Evolutionary conservation across 2,888 invertebrate genomes (phyloP).

Genomic region (Melanostoma scalare): DNA sequence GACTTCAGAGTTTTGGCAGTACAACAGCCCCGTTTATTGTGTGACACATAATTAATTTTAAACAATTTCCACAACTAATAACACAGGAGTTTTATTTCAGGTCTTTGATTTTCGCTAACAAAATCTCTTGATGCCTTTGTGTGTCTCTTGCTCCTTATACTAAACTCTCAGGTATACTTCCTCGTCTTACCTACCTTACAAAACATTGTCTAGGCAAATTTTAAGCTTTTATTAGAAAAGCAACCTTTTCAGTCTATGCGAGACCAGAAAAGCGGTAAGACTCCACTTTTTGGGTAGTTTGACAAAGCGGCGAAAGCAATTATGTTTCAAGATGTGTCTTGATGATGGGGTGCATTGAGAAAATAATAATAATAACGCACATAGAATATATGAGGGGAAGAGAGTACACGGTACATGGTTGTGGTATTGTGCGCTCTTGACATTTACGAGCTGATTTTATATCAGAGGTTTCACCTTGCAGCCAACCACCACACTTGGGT

Average conservation of each 20-base stretch:
- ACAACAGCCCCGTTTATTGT: slow-evolving; percentile 39
- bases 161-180: background rate
- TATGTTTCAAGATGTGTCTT: slow-evolving; percentile 56
- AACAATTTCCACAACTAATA: slow-evolving; percentile 69
- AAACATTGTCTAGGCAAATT: slow-evolving; percentile 20
- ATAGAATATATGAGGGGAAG: background rate
- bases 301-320: slow-evolving; percentile 71
- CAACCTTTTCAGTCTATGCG: background rate
- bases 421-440: slow-evolving; percentile 30
- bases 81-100: slow-evolving; percentile 46
- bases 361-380: slow-evolving; percentile 21
- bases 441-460: slow-evolving; percentile 42
- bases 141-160: slow-evolving; percentile 4
- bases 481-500: background rate
- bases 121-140: slow-evolving; percentile 45
- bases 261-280: slow-evolving; percentile 36
- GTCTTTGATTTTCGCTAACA: slow-evolving; percentile 58
- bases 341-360: slow-evolving; percentile 6
- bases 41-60: slow-evolving; percentile 71
- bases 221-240: slow-evolving; percentile 27
- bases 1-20: background rate
- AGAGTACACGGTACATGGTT: background rate
- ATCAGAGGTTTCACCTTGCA: slow-evolving; percentile 45
- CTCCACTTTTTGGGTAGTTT: slow-evolving; percentile 61
- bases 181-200: background rate